These are phyloP conservation scores for Aeoliscus strigatus DNA, from an alignment of 2,797 vertebrate genomes.

Conservation along the genomic window DNA sequence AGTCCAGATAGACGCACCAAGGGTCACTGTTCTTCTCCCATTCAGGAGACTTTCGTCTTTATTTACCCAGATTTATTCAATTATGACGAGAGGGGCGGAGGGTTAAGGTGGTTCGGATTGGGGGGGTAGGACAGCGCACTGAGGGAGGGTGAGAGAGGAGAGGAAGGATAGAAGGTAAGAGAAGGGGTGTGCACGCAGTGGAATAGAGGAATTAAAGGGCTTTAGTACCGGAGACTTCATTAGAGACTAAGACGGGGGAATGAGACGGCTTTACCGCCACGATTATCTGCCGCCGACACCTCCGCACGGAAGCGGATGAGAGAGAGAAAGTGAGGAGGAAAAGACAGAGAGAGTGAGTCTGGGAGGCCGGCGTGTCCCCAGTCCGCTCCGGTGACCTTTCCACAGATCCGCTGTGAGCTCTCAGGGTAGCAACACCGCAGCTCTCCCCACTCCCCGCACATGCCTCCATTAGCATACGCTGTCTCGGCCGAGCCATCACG, in stretches of 20 bases:
- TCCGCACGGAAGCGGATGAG: slow-evolving; percentile 29
- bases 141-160: slow-evolving; percentile 19
- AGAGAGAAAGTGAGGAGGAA: slow-evolving; percentile 12
- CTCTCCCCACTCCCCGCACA: slow-evolving; percentile 42
- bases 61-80: slow-evolving; percentile 65
- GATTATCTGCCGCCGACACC: slow-evolving; percentile 64
- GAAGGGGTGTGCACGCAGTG: slow-evolving; percentile 9
- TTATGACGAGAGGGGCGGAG: slow-evolving; percentile 58
- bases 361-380: slow-evolving; percentile 57
- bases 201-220: slow-evolving; percentile 65
- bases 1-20: slow-evolving; percentile 64
- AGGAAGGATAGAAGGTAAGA: neutral
- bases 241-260: slow-evolving; percentile 65
- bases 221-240: slow-evolving; percentile 70
- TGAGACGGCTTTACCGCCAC: slow-evolving; percentile 62
- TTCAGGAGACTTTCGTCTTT: slow-evolving; percentile 66
- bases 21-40: slow-evolving; percentile 63
- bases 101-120: slow-evolving; percentile 13
- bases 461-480: slow-evolving; percentile 62
- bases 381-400: slow-evolving; percentile 67
- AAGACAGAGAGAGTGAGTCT: slow-evolving; percentile 25
- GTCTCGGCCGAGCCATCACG: slow-evolving; percentile 15
- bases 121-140: slow-evolving; percentile 26
- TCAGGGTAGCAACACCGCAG: slow-evolving; percentile 31
- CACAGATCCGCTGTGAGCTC: slow-evolving; percentile 52